These are phyloP conservation scores for Gastracanthus pulcherrimus DNA, from an alignment of 2,888 invertebrate genomes.

Conservation along the genomic window DNA sequence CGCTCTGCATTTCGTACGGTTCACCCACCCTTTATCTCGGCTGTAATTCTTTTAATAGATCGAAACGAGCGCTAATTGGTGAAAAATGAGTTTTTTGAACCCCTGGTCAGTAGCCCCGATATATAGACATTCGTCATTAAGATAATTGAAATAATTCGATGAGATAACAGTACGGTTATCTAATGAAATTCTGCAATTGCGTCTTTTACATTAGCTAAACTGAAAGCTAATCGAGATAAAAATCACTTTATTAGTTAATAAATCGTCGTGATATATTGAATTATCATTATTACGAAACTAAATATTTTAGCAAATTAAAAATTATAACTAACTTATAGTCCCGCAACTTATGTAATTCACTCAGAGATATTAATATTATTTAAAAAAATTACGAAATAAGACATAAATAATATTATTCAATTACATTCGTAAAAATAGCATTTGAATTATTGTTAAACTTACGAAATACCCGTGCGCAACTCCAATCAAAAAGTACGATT, in stretches of 20 bases:
- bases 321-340: not conserved
- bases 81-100: conserved; percentile 49
- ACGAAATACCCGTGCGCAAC: not conserved
- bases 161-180: conserved; percentile 26
- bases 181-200: conserved; percentile 28
- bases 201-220: not conserved
- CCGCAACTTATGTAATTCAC: not conserved
- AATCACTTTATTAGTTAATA: not conserved
- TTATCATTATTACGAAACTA: conserved; percentile 5
- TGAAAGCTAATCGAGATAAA: not conserved
- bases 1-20: not conserved
- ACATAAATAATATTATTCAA: not conserved
- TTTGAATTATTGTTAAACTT: conserved; percentile 9
- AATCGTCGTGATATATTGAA: conserved; percentile 6
- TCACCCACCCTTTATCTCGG: conserved; percentile 8
- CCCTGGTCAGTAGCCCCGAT: not conserved
- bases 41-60: conserved; percentile 30
- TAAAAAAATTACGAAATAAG: not conserved
- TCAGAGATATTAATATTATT: not conserved
- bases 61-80: conserved; percentile 42
- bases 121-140: conserved; percentile 8
- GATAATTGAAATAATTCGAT: conserved; percentile 8
- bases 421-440: not conserved
- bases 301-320: not conserved
- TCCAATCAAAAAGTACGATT: not conserved